phyloP scores from a whole-genome alignment of 2,888 invertebrate species.

The Trypoxylon attenuatum region DNA sequence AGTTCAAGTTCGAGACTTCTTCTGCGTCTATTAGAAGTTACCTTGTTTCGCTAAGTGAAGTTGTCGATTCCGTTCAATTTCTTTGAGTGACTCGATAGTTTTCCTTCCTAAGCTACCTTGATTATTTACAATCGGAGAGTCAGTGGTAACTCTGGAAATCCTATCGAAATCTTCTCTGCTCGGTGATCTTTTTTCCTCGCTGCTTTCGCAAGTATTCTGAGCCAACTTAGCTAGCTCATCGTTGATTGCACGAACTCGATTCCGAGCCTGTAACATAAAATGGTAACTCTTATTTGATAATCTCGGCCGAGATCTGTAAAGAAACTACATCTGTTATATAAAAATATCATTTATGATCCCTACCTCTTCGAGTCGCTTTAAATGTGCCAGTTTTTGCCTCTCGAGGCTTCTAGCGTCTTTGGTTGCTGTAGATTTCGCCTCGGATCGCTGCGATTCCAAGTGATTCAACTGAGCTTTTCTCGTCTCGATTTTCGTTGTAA shows the following conservation, averaged over 20 bases:
- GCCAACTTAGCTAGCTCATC: conserved; percentile 77
- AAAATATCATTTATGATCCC: conserved; percentile 17
- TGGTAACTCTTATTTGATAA: background rate
- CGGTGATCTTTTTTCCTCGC: conserved; percentile 76
- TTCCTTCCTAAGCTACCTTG: conserved; percentile 84
- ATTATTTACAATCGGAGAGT: conserved; percentile 83
- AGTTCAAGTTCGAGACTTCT: background rate
- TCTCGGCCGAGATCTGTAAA: background rate
- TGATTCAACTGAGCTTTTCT: conserved; percentile 80
- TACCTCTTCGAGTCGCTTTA: conserved; percentile 82
- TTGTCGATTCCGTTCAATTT: conserved; percentile 91
- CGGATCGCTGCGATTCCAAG: conserved; percentile 81
- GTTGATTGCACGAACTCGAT: conserved; percentile 81
- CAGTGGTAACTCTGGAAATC: conserved; percentile 90
- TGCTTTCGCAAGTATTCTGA: conserved; percentile 61
- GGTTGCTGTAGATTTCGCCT: conserved; percentile 81
- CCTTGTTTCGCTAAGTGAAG: conserved; percentile 93
- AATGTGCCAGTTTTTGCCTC: conserved; percentile 78
- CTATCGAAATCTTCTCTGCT: conserved; percentile 92
- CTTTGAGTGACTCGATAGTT: conserved; percentile 90
- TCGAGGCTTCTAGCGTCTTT: conserved; percentile 83
- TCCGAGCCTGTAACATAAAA: conserved; percentile 75
- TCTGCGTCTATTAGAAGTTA: conserved; percentile 69
- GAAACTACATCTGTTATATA: background rate
- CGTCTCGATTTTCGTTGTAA: conserved; percentile 79